A percentile compares a stretch with the other conserved stretches of the same genome.
Conservation (phyloP, 2,888 invertebrate species). For the Macrosoma leucophasiata region DNA sequence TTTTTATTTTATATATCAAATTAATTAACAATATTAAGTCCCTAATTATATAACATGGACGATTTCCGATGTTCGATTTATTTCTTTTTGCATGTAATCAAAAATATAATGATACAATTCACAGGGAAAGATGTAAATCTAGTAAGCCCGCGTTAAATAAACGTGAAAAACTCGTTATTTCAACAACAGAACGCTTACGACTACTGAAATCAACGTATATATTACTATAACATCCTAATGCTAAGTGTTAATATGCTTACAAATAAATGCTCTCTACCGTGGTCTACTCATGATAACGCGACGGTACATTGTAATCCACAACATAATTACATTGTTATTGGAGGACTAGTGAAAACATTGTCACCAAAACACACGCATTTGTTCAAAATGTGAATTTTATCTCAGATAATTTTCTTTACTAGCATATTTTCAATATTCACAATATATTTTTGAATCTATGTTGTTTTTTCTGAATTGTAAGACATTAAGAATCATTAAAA, state of each 20-base stretch:
- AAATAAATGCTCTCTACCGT: slow-evolving; percentile 70
- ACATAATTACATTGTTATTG: background rate
- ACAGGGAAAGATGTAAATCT: slow-evolving; percentile 36
- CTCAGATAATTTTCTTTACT: no score
- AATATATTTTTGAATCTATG: no score
- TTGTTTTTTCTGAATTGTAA: no score
- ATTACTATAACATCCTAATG: slow-evolving; percentile 69
- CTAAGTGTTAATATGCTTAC: slow-evolving; percentile 68
- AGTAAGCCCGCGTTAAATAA: slow-evolving; percentile 31
- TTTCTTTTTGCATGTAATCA: no score
- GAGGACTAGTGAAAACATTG: slow-evolving; percentile 2
- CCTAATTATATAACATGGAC: slow-evolving; percentile 59
- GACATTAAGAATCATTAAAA: no score
- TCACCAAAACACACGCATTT: no score
- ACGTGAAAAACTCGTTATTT: slow-evolving; percentile 39
- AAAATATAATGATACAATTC: slow-evolving; percentile 26
- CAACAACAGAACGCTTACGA: slow-evolving; percentile 63
- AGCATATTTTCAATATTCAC: no score
- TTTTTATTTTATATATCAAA: slow-evolving; percentile 51
- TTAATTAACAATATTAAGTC: slow-evolving; percentile 57
- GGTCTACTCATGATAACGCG: slow-evolving; percentile 35
- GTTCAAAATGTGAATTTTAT: no score
- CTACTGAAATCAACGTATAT: slow-evolving; percentile 73
- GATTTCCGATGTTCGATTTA: slow-evolving; percentile 38
- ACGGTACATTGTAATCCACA: slow-evolving; percentile 15